Percentiles rank a stretch among this genome's conserved stretches.
These are phyloP conservation scores for Conistra vaccinii DNA, from an alignment of 2,888 invertebrate genomes.

Conservation along the genomic window DNA sequence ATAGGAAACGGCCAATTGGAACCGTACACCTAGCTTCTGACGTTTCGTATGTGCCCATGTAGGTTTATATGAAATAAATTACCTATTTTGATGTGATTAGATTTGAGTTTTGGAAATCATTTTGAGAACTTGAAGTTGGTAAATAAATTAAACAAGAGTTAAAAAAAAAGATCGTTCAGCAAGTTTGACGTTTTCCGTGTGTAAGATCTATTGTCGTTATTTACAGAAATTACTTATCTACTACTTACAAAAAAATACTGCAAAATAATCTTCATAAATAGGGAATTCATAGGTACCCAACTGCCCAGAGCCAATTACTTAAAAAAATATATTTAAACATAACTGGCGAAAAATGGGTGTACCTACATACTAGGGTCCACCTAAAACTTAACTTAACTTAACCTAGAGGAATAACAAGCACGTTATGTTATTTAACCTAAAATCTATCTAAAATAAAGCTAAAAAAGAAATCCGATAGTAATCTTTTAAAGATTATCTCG, in stretches of 20 bases:
- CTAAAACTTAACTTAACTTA: no score
- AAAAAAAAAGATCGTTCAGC: background rate
- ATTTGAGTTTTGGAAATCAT: background rate
- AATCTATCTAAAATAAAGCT: background rate
- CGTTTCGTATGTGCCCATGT: no score
- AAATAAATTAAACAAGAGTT: background rate
- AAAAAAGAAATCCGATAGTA: conserved; percentile 6
- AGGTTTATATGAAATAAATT: no score
- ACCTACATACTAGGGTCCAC: background rate
- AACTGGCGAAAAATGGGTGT: background rate
- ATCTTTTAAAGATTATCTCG: conserved; percentile 27
- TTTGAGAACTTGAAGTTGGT: background rate
- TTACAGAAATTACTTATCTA: no score
- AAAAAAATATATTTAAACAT: no score
- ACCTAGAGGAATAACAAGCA: background rate
- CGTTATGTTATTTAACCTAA: background rate
- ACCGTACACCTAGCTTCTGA: no score
- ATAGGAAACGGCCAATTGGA: no score
- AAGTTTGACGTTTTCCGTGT: background rate
- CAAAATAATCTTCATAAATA: background rate
- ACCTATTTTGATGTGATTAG: no score
- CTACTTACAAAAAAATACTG: background rate
- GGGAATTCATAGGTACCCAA: background rate
- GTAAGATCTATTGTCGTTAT: background rate
- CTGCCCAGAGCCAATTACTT: no score